Conservation (phyloP, 2,797 vertebrate genomes). For the Sphaeramia orbicularis region DNA sequence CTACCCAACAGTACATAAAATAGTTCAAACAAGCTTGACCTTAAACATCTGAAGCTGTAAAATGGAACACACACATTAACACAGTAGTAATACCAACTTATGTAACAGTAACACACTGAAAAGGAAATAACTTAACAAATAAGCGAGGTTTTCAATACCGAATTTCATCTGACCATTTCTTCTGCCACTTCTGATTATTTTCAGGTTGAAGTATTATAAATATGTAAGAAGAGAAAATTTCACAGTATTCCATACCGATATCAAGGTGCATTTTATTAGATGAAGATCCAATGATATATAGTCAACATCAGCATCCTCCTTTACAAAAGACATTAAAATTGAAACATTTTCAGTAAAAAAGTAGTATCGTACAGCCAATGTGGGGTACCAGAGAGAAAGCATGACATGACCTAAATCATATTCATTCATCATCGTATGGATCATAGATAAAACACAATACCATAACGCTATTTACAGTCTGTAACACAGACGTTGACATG, state of each 20-base stretch:
- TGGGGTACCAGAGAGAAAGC: constrained; percentile 82
- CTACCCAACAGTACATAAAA: too few species aligned
- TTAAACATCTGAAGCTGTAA: too few species aligned
- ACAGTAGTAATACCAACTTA: too few species aligned
- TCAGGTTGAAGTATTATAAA: neutral
- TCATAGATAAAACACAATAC: constrained; percentile 83
- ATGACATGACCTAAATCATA: constrained; percentile 82
- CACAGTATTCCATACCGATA: constrained; percentile 55
- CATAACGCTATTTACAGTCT: constrained; percentile 82
- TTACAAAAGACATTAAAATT: constrained; percentile 87
- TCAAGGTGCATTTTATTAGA: constrained; percentile 85
- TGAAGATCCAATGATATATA: constrained; percentile 83
- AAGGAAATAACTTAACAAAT: too few species aligned
- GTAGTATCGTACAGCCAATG: constrained; percentile 82
- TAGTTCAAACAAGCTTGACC: too few species aligned
- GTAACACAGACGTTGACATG: constrained; percentile 80
- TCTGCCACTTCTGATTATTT: too few species aligned
- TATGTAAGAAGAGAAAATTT: constrained; percentile 13
- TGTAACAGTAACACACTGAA: too few species aligned
- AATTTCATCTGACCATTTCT: too few species aligned
- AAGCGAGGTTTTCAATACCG: too few species aligned
- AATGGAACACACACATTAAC: too few species aligned
- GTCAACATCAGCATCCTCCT: constrained; percentile 82
- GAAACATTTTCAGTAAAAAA: constrained; percentile 86
- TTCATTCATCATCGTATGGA: constrained; percentile 76